Base-by-base conservation (phyloP, 2,797 vertebrate species). In the Percopsis omiscomaycus region DNA sequence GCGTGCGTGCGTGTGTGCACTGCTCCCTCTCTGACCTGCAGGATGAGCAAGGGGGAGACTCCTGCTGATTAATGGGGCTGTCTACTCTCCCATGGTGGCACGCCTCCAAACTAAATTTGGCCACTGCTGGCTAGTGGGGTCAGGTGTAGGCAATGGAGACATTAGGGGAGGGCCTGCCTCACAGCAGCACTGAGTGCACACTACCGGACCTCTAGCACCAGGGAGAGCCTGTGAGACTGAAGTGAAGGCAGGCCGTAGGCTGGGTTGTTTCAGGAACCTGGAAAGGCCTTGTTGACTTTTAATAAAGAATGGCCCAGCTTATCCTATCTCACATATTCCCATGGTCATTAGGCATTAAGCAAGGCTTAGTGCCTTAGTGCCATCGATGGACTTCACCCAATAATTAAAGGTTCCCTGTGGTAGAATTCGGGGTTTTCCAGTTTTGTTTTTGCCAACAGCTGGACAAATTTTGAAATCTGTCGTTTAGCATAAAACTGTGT, bases 101-200 rank as follows among this genome's bases (percentile, higher is more conserved):
- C 55, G 81, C 84, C 86, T 89, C 89, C 90, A 91, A 91, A 91
- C 90, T 88, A 91, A 90, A 91, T 91, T 89, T 91, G 90, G 89
- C 90, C 89, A 89, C 83, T 85, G 78, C 88, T 82, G 85, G 85
- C 84, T 88, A 61, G 73, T 14, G 73, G 86, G 90, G 90, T 91
- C 89, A 90, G 86, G 84, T 90, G 87, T 86, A 88, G 89, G 89
- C 87, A 81, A 90, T 78, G 75, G 86, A 91, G 89, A 89, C 84
- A 86, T 89, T 89, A 89, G 82, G 78, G 87, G 88, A 82, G 86
- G 89, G 78, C 75, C 78, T 61, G 83, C 81, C 84, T 89, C 87
- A 79, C 86, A 89, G 89, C 86, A 86, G 87, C 79, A 75, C 81
- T 78, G 81, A 64, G 68, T 79, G 84, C 72, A 73, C 69, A 70